A percentile compares a stretch with the other conserved stretches of the same genome.
These are phyloP conservation scores for Telmatherina bonti DNA, from an alignment of 2,797 vertebrate genomes.

Conservation along the genomic window DNA sequence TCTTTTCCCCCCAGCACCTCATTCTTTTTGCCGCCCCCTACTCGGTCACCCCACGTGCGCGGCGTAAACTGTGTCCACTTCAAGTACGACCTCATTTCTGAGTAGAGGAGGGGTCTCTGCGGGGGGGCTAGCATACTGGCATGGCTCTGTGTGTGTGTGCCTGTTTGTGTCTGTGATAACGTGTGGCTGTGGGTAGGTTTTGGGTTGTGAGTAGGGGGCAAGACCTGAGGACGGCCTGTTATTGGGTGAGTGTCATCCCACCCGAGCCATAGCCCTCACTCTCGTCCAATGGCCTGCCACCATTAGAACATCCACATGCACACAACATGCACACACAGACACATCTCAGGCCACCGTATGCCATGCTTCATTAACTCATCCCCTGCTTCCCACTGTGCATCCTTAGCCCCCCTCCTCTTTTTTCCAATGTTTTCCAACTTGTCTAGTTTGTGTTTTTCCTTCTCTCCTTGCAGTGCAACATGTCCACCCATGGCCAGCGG, in stretches of 20 bases:
- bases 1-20: conserved; percentile 60
- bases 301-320: conserved; percentile 31
- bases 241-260: conserved; percentile 74
- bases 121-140: conserved; percentile 57
- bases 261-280: conserved; percentile 60
- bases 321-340: conserved; percentile 27
- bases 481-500: conserved; percentile 94
- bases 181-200: conserved; percentile 59
- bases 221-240: conserved; percentile 65
- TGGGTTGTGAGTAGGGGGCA: conserved; percentile 63
- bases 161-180: conserved; percentile 42
- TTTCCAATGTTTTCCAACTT: conserved; percentile 56
- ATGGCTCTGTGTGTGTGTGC: conserved; percentile 46
- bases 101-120: conserved; percentile 58
- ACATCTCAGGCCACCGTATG: conserved; percentile 47
- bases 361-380: conserved; percentile 73
- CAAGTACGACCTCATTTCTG: conserved; percentile 84
- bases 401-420: conserved; percentile 45
- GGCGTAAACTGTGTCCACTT: conserved; percentile 82
- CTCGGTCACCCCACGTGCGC: conserved; percentile 57
- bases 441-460: conserved; percentile 61
- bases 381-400: conserved; percentile 60
- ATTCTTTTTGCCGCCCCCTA: conserved; percentile 60
- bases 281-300: conserved; percentile 57
- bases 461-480: conserved; percentile 89